Evolutionary conservation across 2,113 vertebrate genomes (phyloP), one percentile per base, ranked within the genome.

Genomic region (Laticauda colubrina): DNA sequence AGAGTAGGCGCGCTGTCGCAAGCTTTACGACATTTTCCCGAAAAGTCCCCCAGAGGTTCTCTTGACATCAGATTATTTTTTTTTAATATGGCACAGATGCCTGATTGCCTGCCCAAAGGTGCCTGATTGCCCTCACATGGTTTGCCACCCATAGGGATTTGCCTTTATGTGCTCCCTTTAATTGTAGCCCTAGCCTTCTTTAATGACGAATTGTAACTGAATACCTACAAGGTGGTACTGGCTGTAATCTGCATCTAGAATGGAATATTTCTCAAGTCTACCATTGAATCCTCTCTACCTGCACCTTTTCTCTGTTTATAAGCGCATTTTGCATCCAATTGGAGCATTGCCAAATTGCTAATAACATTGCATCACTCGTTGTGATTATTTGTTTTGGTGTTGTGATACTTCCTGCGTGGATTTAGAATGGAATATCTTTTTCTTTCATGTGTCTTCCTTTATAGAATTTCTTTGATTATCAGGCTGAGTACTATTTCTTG

Each of bases 201-300:
- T 96, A 97, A 96, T 85, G 93, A 96, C 93, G 93, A 97, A 95
- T 93, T 95, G 95, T 95, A 95, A 95, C 95, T 96, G 85, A 94
- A 95, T 93, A 95, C 93, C 96, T 91, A 95, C 94, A 95, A 91
- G 57, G 48, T 93, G 94, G 89, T 91, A 94, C 96, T 57, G 95
- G 95, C 91, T 96, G 90, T 85, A 92, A 96, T 95, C 94, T 95
- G 91, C 14, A 89, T 85, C 91, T 95, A 94, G 92, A 91, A 91
- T 69, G 94, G 92, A 91, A 91, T 69, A 51, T 96, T 93, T 96
- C 95, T 95, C 88, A 93, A 21, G 2, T 90, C 91, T 93, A 87
- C 59, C 69, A 21, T 86, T 93, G 89, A 85, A 93, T 51, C 11
- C 94, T 94, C 95, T 94, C 54, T 69, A 61, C 53, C 57, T 48